These are phyloP conservation scores for Gastracanthus pulcherrimus DNA, from an alignment of 2,888 invertebrate species.

Conservation along the genomic window DNA sequence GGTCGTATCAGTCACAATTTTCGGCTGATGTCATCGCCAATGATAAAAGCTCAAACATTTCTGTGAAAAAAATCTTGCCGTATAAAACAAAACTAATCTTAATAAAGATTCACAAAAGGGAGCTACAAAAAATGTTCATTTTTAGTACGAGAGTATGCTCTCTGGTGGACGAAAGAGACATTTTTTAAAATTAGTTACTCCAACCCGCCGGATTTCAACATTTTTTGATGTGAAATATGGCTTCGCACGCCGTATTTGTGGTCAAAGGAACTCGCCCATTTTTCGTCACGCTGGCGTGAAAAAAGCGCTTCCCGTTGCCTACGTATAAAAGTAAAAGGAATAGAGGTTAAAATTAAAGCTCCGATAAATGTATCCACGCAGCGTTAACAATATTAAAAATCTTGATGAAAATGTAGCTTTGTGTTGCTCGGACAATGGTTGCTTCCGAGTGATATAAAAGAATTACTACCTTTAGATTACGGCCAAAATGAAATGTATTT, in stretches of 20 bases:
- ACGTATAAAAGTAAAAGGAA: not conserved
- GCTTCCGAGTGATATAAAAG: not conserved
- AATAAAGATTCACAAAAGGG: slow-evolving; percentile 32
- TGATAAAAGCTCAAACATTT: no score
- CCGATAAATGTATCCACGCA: slow-evolving; percentile 40
- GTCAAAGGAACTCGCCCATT: slow-evolving; percentile 54
- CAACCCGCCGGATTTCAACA: slow-evolving; percentile 25
- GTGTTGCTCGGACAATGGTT: slow-evolving; percentile 20
- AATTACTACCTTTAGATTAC: slow-evolving; percentile 13
- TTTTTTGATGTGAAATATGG: slow-evolving; percentile 53
- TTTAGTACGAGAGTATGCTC: not conserved
- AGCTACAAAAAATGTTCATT: slow-evolving; percentile 3
- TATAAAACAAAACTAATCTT: slow-evolving; percentile 18
- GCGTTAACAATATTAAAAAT: slow-evolving; percentile 48
- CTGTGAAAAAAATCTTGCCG: no score
- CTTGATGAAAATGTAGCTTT: slow-evolving; percentile 47
- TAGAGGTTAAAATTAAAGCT: slow-evolving; percentile 39
- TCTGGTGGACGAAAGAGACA: slow-evolving; percentile 15
- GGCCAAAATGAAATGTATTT: not conserved
- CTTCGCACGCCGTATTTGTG: slow-evolving; percentile 46
- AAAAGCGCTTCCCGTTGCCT: slow-evolving; percentile 36
- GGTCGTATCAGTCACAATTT: no score
- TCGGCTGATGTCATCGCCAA: no score
- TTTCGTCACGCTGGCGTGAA: slow-evolving; percentile 44
- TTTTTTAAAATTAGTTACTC: slow-evolving; percentile 44